Conservation (phyloP, 2,797 vertebrate species). For the Brachyalestes nurse region DNA sequence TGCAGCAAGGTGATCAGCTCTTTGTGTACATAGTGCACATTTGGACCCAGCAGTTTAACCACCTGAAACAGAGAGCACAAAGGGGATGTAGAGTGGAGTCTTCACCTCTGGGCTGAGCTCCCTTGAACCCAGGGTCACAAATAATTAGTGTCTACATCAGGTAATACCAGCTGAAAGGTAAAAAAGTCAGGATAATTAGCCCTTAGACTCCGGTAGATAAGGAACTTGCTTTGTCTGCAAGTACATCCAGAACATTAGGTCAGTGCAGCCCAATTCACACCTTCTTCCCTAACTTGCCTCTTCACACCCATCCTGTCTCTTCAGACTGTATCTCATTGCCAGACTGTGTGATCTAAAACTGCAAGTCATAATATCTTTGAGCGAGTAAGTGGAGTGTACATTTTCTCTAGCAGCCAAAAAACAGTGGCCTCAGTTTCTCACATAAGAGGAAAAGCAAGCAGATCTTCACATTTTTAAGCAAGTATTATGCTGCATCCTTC, state of each 20-base stretch:
- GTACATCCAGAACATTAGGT: neutral
- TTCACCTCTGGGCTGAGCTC: neutral
- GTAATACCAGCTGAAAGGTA: neutral
- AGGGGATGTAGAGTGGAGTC: neutral
- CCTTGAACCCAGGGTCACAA: neutral
- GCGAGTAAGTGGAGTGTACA: neutral
- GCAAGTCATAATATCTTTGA: neutral
- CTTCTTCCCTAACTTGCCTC: no score
- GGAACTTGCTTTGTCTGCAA: neutral
- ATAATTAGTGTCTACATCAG: neutral
- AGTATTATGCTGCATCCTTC: neutral
- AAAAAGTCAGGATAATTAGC: neutral
- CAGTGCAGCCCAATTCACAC: neutral
- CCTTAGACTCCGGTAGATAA: neutral
- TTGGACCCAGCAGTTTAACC: constrained; percentile 89
- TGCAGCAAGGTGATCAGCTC: constrained; percentile 89
- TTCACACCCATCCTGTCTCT: neutral
- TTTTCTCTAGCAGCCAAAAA: neutral
- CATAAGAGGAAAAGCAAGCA: neutral
- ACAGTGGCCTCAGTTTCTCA: neutral
- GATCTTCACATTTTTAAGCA: neutral
- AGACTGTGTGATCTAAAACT: neutral
- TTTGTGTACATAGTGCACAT: constrained; percentile 89
- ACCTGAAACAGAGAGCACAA: constrained; percentile 76
- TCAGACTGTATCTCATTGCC: neutral